Evolutionary conservation across 2,888 invertebrate genomes (phyloP), one percentile per base, ranked within the genome.

Genomic region (Caenorhabditis becei): DNA sequence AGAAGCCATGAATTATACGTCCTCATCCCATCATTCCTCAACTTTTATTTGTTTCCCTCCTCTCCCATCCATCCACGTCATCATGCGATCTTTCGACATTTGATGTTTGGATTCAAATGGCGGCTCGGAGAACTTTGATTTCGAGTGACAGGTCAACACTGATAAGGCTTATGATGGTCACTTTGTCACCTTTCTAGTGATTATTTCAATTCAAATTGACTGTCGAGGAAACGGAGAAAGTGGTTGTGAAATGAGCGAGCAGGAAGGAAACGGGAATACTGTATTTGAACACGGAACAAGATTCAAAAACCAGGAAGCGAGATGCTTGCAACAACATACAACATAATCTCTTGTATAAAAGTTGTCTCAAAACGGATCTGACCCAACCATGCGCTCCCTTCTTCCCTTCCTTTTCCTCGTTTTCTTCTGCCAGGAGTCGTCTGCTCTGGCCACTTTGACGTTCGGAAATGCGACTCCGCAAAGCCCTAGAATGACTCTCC

Each of bases 401-500:
- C 32, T 24, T 16, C 26, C 26, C 26, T 16, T 53, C 53, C 8
- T 56, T n/a, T n/a, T 56, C 3, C 18, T 56, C 24, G n/a, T 26
- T n/a, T 2, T 56, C 54, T n/a, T 56, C 54, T 54, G 18, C 20
- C 37, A 18, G 14, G 18, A 8, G 5, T 20, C 28, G n/a, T 56
- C 54, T 7, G 11, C 32, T n/a, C 4, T 14, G 32, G 23, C 51
- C n/a, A 49, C 8, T 20, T 18, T 49, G 3, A 18, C 53, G 14
- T 53, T 53, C n/a, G 53, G 53, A 11, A 56, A 28, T n/a, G 32
- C 54, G 5, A 28, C 54, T 32, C 54, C 54, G 4, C 54, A 56
- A 10, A 44, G 18, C 41, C 44, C 66, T n/a, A 54, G 18, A 35
- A 59, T 69, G 10, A 32, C 1, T 59, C 35, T 70, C 23, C 49